phyloP scores from a whole-genome alignment of 2,888 invertebrate species.

The Argyra leucocephala region DNA sequence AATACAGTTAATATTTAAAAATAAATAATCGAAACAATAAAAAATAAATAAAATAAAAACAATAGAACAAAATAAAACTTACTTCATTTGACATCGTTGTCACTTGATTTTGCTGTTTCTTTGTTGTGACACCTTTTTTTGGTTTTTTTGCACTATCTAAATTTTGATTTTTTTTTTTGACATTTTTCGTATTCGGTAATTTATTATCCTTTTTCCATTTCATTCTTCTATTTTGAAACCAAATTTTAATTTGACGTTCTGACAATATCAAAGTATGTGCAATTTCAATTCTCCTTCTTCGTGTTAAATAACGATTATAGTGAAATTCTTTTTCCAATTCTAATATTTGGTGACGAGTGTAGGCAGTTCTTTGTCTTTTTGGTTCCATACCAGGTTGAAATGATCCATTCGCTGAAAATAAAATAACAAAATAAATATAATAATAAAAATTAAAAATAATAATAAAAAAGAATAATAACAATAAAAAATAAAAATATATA shows the following conservation, averaged over 20 bases:
- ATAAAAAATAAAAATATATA: not conserved
- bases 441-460: not conserved
- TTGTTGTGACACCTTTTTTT: conserved; percentile 4
- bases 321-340: conserved; percentile 97
- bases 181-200: conserved; percentile 52
- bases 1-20: too few species aligned
- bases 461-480: not conserved
- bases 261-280: conserved; percentile 91
- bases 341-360: conserved; percentile 94
- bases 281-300: conserved; percentile 91
- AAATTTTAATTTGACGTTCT: conserved; percentile 82
- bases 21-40: not conserved
- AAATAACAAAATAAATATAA: conserved; percentile 33
- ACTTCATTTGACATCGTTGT: conserved; percentile 1
- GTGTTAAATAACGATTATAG: conserved; percentile 91
- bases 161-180: conserved; percentile 48
- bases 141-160: conserved; percentile 6
- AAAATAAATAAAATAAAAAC: not conserved
- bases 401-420: conserved; percentile 70
- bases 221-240: conserved; percentile 79
- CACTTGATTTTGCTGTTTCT: conserved; percentile 1
- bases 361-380: conserved; percentile 91
- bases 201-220: conserved; percentile 72
- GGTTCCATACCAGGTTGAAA: conserved; percentile 91
- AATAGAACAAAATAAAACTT: not conserved